Evolutionary conservation across 2,797 vertebrate genomes (phyloP).

Genomic region (Borostomias antarcticus): DNA sequence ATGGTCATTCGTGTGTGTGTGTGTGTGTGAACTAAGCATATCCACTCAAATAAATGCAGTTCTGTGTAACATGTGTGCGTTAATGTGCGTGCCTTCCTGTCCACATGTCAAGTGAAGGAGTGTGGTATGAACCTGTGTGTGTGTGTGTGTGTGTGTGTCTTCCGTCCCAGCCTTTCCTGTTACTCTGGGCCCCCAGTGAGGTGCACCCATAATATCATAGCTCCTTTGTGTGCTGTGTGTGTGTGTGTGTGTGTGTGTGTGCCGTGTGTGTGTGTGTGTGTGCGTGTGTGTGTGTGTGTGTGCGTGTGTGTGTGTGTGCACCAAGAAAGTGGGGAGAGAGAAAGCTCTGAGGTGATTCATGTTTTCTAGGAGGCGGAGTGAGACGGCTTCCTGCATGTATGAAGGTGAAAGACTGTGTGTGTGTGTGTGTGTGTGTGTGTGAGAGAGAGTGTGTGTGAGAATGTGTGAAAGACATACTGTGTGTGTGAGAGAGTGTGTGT

Average conservation of each 20-base stretch:
- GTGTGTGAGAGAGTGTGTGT: not conserved
- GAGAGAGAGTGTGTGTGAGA: not conserved
- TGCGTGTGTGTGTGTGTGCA: too few relatives aligned
- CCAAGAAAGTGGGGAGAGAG: too few relatives aligned
- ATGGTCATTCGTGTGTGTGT: too few relatives aligned
- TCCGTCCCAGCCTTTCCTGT: too few relatives aligned
- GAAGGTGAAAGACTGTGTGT: too few relatives aligned
- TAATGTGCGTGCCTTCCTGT: not conserved
- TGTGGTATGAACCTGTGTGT: too few relatives aligned
- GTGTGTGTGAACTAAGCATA: too few relatives aligned
- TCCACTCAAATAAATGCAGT: too few relatives aligned
- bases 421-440: not conserved
- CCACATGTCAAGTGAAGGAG: not conserved
- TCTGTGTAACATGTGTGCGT: constrained; percentile 5
- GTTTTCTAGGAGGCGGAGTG: not conserved
- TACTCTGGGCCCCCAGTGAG: too few relatives aligned
- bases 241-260: not conserved
- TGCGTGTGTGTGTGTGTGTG: too few relatives aligned
- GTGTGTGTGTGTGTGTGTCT: too few relatives aligned
- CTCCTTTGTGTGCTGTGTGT: constrained; percentile 4
- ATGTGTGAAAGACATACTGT: not conserved
- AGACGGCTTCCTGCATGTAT: not conserved
- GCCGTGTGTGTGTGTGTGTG: too few relatives aligned
- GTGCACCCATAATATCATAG: constrained; percentile 2
- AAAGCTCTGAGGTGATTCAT: not conserved